Evolutionary conservation across 2,797 vertebrate genomes (phyloP).

Genomic region (Acrossocheilus wenchowensis): DNA sequence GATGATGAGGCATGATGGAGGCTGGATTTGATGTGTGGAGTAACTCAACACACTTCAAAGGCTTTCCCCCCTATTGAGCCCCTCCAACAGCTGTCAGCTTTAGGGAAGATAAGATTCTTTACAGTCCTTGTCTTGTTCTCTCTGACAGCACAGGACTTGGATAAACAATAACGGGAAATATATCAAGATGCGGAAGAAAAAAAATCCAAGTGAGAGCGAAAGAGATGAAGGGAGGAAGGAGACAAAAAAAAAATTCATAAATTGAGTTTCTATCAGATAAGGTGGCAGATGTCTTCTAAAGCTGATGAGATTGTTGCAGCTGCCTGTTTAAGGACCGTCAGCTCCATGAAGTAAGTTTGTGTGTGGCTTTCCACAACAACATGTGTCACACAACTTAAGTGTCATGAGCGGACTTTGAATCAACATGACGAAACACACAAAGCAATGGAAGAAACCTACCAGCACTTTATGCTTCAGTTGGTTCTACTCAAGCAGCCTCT

Average conservation of each 20-base stretch:
- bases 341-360: constrained; percentile 12
- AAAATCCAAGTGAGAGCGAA: constrained; percentile 16
- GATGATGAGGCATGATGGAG: constrained; percentile 64
- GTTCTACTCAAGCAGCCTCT: background rate
- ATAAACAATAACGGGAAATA: constrained; percentile 73
- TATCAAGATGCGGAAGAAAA: constrained; percentile 52
- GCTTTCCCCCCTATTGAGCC: constrained; percentile 47
- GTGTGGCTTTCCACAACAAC: constrained; percentile 25
- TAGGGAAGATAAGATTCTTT: constrained; percentile 73
- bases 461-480: background rate
- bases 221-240: constrained; percentile 39
- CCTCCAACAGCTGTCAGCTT: constrained; percentile 67
- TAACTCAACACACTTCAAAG: constrained; percentile 67
- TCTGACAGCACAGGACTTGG: constrained; percentile 70
- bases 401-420: constrained; percentile 39
- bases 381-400: constrained; percentile 20
- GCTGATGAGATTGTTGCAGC: constrained; percentile 67
- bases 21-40: constrained; percentile 66
- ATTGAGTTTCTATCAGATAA: constrained; percentile 70
- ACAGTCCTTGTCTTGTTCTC: constrained; percentile 69
- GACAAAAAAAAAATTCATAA: constrained; percentile 48
- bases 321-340: constrained; percentile 54
- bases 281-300: constrained; percentile 63
- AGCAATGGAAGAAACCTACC: constrained; percentile 36
- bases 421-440: constrained; percentile 40